Conservation (phyloP, 1,140 invertebrate genomes). For the Listronotus bonariensis region DNA sequence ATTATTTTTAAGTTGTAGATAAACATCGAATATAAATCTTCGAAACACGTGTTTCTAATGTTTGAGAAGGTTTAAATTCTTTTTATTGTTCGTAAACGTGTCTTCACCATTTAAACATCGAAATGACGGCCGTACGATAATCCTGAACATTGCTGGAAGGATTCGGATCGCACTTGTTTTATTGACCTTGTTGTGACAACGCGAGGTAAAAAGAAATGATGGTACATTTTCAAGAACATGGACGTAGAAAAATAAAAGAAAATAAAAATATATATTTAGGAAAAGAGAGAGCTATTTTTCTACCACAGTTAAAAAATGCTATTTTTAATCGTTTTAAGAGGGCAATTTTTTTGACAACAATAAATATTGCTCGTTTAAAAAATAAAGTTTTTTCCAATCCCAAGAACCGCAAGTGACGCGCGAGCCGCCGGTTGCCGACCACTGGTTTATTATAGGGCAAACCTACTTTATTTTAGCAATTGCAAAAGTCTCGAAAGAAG, state of each 20-base stretch:
- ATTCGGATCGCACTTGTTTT: conserved; percentile 12
- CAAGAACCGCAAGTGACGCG: too few species aligned
- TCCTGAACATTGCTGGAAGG: neutral
- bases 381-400: too few species aligned
- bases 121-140: neutral
- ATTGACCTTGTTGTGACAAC: conserved; percentile 12
- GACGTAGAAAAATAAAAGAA: neutral
- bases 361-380: too few species aligned
- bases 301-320: too few species aligned
- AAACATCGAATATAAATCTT: conserved; percentile 14
- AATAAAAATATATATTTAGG: too few species aligned
- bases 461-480: too few species aligned
- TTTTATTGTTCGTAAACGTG: conserved; percentile 6
- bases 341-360: too few species aligned
- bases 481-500: too few species aligned
- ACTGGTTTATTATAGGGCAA: too few species aligned
- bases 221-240: conserved; percentile 3
- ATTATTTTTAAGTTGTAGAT: conserved; percentile 12
- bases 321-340: too few species aligned
- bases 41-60: conserved; percentile 11
- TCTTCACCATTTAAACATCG: conserved; percentile 12
- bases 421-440: too few species aligned
- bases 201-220: neutral
- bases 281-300: too few species aligned
- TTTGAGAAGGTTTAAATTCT: conserved; percentile 3